Base-by-base conservation (phyloP, 2,888 invertebrate genomes). In the Eupeodes luniger region DNA sequence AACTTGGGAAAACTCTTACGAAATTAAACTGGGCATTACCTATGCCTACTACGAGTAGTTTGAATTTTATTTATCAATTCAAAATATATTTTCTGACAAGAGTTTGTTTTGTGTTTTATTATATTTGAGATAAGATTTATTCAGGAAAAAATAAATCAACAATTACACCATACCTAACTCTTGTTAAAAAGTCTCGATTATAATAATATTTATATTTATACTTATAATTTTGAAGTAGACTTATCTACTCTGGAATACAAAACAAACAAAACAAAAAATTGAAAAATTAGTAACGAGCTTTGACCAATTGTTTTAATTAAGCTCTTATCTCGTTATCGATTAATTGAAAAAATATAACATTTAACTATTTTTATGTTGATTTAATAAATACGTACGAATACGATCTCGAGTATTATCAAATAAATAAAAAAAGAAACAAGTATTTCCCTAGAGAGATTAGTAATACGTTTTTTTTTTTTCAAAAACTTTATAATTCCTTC, bases 291-390 rank as follows among this genome's bases (percentile, higher is more conserved):
- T 40, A 9, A 51, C 27, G 66, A 34, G 67, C 51, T 67, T 67
- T 51, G 67, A 14, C 51, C 67, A 57, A 40, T 53, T 55, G 53
- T 44, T 40, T 55, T 72, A 40, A 57, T 57, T 44, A 36, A 11
- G 55, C 11, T 70, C 55, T 40, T 57, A 72, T 19, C 55, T 34
- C 34, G 27, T 51, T 10, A 27, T 55, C 47, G 7, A 55, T 72
- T 72, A 72, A 72, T 72, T 72, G 27, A 72, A 72, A 72, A 47
- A 62, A 40, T 27, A 47, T 51, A 67, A 19, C 14, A 51, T 51
- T 62, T 40, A 51, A 72, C 55, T 57, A 53, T 57, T 72, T 9
- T 44, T 57, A 44, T 72, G 57, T 55, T 44, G 19, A 55, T 72
- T 57, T 16, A 27, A 72, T 16, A 12, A 72, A 44, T 9, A 57